Evolutionary conservation across 2,113 vertebrate species (phyloP).

Genomic region (Vulpes vulpes): DNA sequence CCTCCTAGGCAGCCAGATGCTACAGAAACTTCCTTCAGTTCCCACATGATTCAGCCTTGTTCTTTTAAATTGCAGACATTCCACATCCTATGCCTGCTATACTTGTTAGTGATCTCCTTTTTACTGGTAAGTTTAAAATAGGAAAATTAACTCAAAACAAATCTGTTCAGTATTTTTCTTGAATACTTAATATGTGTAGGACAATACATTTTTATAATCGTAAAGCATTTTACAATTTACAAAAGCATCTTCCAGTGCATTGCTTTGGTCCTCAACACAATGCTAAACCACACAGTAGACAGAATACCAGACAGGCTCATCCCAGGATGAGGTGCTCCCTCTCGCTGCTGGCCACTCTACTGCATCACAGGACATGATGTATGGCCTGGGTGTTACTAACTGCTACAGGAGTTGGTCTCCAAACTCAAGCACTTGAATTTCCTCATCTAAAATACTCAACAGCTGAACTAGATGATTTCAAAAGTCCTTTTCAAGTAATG

Average conservation of each 20-base stretch:
- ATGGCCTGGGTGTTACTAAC: not conserved
- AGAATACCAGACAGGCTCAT: not conserved
- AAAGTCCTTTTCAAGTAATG: not conserved
- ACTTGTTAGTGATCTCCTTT: not conserved
- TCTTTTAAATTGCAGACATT: not conserved
- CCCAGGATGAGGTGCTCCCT: not conserved
- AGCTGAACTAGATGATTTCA: not conserved
- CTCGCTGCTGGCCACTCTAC: not conserved
- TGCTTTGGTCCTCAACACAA: not conserved
- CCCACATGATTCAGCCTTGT: not conserved
- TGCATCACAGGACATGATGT: not conserved
- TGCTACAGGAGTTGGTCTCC: not conserved
- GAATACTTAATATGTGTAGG: not conserved
- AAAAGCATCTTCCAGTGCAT: not conserved
- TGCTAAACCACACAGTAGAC: not conserved
- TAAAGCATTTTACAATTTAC: not conserved
- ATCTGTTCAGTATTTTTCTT: not conserved
- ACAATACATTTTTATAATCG: not conserved
- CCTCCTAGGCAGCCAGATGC: not conserved
- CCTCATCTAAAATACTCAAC: slow-evolving; percentile 22
- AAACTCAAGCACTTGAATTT: not conserved
- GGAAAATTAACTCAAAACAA: not conserved
- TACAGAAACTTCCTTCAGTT: not conserved
- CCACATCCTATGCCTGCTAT: not conserved
- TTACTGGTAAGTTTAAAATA: not conserved